Percentiles rank a stretch among this genome's conserved stretches.
These are phyloP conservation scores for Drosophila bifasciata DNA, from an alignment of 1,140 invertebrate genomes.

Conservation along the genomic window DNA sequence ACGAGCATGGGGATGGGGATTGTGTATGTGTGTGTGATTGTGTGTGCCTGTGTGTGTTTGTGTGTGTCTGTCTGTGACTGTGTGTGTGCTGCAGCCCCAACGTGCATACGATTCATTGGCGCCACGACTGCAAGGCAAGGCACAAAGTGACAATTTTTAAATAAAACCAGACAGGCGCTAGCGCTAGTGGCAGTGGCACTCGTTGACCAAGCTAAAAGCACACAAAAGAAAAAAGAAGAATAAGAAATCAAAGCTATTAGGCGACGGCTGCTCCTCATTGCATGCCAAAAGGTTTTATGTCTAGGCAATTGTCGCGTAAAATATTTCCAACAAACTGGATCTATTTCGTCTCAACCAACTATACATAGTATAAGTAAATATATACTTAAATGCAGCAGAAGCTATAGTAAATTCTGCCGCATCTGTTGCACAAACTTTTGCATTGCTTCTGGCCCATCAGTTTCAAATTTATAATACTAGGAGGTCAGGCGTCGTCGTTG, in stretches of 20 bases:
- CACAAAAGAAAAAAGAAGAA: slow-evolving; percentile 22
- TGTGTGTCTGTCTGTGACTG: slow-evolving; percentile 5
- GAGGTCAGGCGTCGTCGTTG: no score
- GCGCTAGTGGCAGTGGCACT: slow-evolving; percentile 11
- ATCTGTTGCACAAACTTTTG: no score
- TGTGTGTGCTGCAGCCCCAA: background rate
- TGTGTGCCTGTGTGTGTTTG: background rate
- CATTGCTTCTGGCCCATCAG: no score
- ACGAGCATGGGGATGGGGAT: slow-evolving; percentile 5
- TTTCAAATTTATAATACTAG: no score
- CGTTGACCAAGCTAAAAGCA: slow-evolving; percentile 34
- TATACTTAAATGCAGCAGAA: no score
- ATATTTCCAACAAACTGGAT: slow-evolving; percentile 26
- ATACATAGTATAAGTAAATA: no score
- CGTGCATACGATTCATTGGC: slow-evolving; percentile 50
- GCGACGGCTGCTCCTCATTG: slow-evolving; percentile 31
- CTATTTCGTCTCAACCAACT: no score
- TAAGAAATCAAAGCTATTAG: slow-evolving; percentile 33
- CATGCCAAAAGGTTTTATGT: slow-evolving; percentile 41
- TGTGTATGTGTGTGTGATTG: no score
- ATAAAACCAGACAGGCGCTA: slow-evolving; percentile 55
- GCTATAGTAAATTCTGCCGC: no score
- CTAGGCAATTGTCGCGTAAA: slow-evolving; percentile 34
- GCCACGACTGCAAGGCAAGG: slow-evolving; percentile 50
- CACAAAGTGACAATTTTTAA: slow-evolving; percentile 68